phyloP scores from a whole-genome alignment of 1,140 invertebrate species.

The Chlorops oryzae region DNA sequence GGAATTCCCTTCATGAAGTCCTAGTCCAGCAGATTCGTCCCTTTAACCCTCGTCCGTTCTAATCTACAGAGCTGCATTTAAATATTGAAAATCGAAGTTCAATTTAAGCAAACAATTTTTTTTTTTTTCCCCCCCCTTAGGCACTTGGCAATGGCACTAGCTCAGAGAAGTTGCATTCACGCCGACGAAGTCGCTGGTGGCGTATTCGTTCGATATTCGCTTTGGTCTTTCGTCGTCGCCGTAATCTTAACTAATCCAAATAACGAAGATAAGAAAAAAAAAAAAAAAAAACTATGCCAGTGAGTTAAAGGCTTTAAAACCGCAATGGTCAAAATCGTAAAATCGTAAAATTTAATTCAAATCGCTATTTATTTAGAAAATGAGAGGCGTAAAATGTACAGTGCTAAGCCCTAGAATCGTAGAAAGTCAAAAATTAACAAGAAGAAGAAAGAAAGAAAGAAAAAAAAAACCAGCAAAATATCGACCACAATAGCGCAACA shows the following conservation, averaged over 20 bases:
- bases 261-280: not conserved
- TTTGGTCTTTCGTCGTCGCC: slow-evolving; percentile 64
- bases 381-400: no score
- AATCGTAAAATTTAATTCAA: not conserved
- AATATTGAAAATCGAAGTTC: not conserved
- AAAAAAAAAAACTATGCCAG: not conserved
- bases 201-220: slow-evolving; percentile 72
- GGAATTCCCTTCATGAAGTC: no score
- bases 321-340: not conserved
- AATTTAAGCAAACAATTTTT: slow-evolving; percentile 3
- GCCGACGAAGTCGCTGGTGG: slow-evolving; percentile 65
- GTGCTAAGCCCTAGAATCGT: no score
- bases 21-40: no score
- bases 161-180: slow-evolving; percentile 44
- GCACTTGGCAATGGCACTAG: slow-evolving; percentile 38
- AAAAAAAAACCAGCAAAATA: no score
- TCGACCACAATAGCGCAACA: no score
- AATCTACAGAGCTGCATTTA: no score
- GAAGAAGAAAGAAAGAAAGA: no score
- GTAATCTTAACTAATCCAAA: slow-evolving; percentile 36
- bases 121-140: slow-evolving; percentile 11
- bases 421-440: no score
- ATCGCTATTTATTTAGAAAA: no score
- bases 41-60: no score
- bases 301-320: not conserved